Base-by-base conservation (phyloP, 2,797 vertebrate genomes). In the Aulostomus chinensis region DNA sequence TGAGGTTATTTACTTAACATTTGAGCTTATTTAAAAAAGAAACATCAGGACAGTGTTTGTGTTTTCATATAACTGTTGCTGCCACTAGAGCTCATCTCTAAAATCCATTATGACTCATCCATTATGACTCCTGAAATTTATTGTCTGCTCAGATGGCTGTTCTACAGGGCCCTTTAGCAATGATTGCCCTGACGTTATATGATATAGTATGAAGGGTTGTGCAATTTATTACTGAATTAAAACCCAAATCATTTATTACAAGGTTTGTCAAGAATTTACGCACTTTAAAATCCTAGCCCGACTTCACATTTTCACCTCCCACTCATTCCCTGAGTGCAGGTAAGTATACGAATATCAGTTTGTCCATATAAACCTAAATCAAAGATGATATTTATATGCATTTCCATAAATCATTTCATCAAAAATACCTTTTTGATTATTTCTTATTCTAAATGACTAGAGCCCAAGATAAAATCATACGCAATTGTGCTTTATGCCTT, bases 21-120 rank as follows among this genome's bases (percentile, higher is more conserved):
- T 37, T 7, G n/a, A 35, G 51, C 54, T 21, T 21, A 13, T 33
- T 35, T 9, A n/a, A 38, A 49, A 38, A 36, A 37, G 13, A 8
- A 35, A 11, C 25, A 61, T 42, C 16, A 7, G 1, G 30, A 6
- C 31, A 52, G 18, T 12, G 28, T 2, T 31, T 60, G 14, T 48
- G 18, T 13, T 55, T 74, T 59, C 51, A 65, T 41, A 13, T 46
- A 64, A 60, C 56, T 47, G 32, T 15, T 48, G 36, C 58, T 63
- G 57, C 58, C 56, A 58, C 29, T 42, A 49, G 29, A 48, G 9
- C 15, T 39, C 51, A 9, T 46, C n/a, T 42, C 14, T 52, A 45
- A 37, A 51, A 52, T 52, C 25, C 41, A 14, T n/a, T 17, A 42
- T n/a, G n/a, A n/a, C n/a, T n/a, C n/a, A n/a, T n/a, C n/a, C n/a